Evolutionary conservation across 35 echinoderm and acorn worm species (phyloP).

Genomic region (Heliocidaris erythrogramma): DNA sequence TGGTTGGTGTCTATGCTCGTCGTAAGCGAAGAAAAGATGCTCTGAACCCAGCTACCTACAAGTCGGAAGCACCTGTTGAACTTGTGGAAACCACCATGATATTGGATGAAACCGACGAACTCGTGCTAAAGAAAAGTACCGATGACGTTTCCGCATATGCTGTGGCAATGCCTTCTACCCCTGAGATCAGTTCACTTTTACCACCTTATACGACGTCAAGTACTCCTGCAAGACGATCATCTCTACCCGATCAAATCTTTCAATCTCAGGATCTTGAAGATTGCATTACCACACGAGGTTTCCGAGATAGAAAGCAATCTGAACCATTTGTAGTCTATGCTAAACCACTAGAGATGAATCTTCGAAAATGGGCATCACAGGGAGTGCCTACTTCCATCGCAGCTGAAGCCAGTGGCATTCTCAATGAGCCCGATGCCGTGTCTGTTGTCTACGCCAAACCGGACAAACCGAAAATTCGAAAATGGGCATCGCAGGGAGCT

Average conservation of each 20-base stretch:
- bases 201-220: not conserved
- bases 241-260: not conserved
- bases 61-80: not conserved
- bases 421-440: not conserved
- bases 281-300: not conserved
- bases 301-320: not conserved
- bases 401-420: not conserved
- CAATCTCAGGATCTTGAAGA: not conserved
- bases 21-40: not conserved
- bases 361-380: not conserved
- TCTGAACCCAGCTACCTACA: not conserved
- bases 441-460: conserved; percentile 10
- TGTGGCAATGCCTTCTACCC: not conserved
- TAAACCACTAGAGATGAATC: not conserved
- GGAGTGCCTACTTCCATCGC: not conserved
- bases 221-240: not conserved
- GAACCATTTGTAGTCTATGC: not conserved
- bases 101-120: not conserved
- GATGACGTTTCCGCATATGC: conserved; percentile 20
- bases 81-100: not conserved
- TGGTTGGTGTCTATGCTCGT: not conserved
- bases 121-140: not conserved
- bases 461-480: not conserved
- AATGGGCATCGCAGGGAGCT: conserved; percentile 15
- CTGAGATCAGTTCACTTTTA: not conserved